Base-by-base conservation (phyloP, 2,797 vertebrate genomes). In the Arrhamphus sclerolepis region DNA sequence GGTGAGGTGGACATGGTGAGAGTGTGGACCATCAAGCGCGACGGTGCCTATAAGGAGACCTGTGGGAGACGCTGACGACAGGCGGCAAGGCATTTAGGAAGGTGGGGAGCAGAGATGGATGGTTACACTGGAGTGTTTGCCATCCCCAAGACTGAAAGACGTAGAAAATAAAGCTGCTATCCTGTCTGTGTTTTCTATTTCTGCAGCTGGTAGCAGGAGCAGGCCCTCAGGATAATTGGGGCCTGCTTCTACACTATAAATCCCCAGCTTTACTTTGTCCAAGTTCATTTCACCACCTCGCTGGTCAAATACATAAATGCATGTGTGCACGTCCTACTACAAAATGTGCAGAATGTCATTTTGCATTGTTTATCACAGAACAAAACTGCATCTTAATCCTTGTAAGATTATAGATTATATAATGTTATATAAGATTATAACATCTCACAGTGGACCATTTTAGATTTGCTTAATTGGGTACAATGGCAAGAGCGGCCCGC, bases 1-100 rank as follows among this genome's bases (percentile, higher is more conserved):
- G 44, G 70, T 41, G 80, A 81, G 68, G 76, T 83, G 70, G 73
- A 80, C 77, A 69, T 22, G 67, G 67, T 3, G 70, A 70, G 66
- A 24, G 62, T 59, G 72, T 22, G 50, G 72, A 70, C 76, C 77
- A 77, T 85, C 77, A 73, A 74, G 51, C 69, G 71, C 55, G 19
- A 48, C 66, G 26, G 69, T 22, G 26, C 50, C 42, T 1, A 62
- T 28, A 52, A 71, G 58, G 21, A 18, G 65, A 48, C 68, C 72
- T 57, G 70, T 63, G 78, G 77, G 80, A 44, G 57, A 47, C 21
- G 2, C 19, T 21, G 44, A 48, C 48, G 72, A 55, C 65, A 62
- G 62, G 54, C 41, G 7, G 61, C 50, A 26, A 18, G 61, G 64
- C 24, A 3, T 52, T 79, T 46, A 56, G 56, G 52, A 58, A 80